Conservation (phyloP, 2,888 invertebrate species). For the Yponomeuta evonymella region DNA sequence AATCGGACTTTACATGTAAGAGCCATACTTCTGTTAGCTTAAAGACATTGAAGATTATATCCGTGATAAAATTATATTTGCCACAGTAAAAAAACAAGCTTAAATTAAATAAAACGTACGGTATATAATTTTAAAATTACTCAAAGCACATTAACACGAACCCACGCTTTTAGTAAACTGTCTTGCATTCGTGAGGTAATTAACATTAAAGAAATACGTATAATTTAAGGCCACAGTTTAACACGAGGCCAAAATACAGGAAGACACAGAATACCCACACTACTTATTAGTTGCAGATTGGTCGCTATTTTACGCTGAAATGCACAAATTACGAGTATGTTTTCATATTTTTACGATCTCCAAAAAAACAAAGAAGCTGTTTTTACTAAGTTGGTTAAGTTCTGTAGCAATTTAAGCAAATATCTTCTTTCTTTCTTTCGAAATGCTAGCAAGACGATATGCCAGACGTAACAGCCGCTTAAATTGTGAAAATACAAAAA, state of each 20-base stretch:
- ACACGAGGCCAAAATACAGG: conserved; percentile 26
- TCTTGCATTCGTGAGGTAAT: conserved; percentile 30
- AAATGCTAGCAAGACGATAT: no score
- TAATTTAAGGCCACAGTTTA: conserved; percentile 41
- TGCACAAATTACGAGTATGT: background rate
- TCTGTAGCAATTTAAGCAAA: no score
- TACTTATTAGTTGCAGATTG: background rate
- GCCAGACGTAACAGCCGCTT: no score
- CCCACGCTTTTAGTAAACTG: conserved; percentile 38
- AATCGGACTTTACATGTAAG: no score
- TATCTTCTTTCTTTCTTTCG: no score
- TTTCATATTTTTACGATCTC: no score
- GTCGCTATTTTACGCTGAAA: background rate
- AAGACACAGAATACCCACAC: conserved; percentile 15
- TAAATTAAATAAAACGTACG: background rate
- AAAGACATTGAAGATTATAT: no score
- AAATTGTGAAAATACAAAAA: no score
- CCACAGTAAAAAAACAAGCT: background rate
- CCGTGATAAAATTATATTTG: no score
- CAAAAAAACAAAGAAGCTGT: no score
- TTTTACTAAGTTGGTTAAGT: no score
- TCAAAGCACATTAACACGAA: conserved; percentile 26
- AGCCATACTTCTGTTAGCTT: no score
- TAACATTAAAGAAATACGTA: conserved; percentile 30
- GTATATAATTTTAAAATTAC: conserved; percentile 10